Conservation (phyloP, 2,888 invertebrate genomes). For the Antitype chi region DNA sequence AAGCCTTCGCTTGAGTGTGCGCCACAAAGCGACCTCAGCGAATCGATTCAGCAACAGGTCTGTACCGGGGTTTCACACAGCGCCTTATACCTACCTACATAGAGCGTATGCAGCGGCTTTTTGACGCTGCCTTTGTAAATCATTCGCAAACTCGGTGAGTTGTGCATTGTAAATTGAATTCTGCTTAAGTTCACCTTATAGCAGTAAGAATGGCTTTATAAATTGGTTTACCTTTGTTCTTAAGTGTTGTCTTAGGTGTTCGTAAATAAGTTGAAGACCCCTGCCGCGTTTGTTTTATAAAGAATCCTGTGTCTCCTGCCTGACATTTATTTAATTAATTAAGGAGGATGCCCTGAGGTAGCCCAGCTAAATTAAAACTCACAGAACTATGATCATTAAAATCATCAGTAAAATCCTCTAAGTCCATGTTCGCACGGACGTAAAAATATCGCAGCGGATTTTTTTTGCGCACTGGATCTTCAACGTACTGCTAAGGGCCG, state of each 20-base stretch:
- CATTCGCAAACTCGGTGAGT: conserved; percentile 41
- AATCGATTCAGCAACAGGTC: conserved; percentile 87
- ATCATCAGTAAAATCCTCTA: no score
- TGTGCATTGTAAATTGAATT: conserved; percentile 48
- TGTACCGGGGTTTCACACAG: conserved; percentile 67
- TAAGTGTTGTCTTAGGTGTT: neutral
- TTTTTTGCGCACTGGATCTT: no score
- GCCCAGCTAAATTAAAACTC: no score
- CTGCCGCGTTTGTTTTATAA: no score
- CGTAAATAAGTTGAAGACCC: neutral
- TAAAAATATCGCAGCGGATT: no score
- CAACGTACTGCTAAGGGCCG: no score
- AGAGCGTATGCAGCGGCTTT: conserved; percentile 56
- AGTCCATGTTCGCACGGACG: no score
- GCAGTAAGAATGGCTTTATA: conserved; percentile 13
- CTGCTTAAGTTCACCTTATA: conserved; percentile 23
- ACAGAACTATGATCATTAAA: no score
- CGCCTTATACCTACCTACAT: conserved; percentile 48
- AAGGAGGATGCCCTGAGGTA: no score
- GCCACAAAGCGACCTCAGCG: conserved; percentile 74
- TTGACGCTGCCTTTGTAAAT: conserved; percentile 58
- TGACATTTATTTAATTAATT: no score
- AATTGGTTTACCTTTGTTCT: conserved; percentile 16
- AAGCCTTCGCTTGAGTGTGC: conserved; percentile 72
- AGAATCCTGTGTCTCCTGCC: no score